A percentile compares a stretch with the other conserved stretches of the same genome.
phyloP scores from a whole-genome alignment of 2,888 invertebrate genomes.

The Lepidocyrtoides sp. region DNA sequence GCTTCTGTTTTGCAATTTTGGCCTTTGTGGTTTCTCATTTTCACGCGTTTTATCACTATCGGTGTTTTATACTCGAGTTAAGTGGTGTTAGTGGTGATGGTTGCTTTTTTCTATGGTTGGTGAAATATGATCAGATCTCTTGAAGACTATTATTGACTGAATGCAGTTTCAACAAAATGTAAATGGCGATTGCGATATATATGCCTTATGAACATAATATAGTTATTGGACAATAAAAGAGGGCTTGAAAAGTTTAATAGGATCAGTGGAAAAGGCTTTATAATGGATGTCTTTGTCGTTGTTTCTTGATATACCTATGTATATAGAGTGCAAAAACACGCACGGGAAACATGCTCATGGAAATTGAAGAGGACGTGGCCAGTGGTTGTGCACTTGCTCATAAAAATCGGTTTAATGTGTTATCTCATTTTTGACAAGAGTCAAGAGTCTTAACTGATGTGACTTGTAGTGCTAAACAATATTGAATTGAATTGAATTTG shows the following conservation, averaged over 20 bases:
- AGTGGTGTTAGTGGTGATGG: not conserved
- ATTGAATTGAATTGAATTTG: no score
- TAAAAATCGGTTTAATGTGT: not conserved
- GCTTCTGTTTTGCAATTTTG: not conserved
- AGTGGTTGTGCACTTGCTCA: not conserved
- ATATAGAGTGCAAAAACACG: constrained; percentile 4
- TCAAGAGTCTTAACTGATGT: no score
- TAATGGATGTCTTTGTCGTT: not conserved
- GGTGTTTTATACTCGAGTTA: not conserved
- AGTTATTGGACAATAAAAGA: not conserved
- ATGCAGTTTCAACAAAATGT: not conserved
- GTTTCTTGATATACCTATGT: no score
- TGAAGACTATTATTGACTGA: not conserved
- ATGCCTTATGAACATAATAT: not conserved
- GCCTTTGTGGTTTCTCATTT: constrained; percentile 4
- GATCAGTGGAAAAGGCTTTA: not conserved
- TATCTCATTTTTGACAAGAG: not conserved
- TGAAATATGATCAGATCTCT: constrained; percentile 28
- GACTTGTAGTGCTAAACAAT: no score
- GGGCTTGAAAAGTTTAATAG: not conserved
- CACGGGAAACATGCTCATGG: constrained; percentile 13
- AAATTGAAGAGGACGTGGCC: not conserved
- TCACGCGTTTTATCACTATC: not conserved
- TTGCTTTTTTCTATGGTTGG: not conserved
- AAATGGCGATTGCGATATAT: not conserved